These are phyloP conservation scores for Phalera bucephala DNA, from an alignment of 2,888 invertebrate species.

Conservation along the genomic window DNA sequence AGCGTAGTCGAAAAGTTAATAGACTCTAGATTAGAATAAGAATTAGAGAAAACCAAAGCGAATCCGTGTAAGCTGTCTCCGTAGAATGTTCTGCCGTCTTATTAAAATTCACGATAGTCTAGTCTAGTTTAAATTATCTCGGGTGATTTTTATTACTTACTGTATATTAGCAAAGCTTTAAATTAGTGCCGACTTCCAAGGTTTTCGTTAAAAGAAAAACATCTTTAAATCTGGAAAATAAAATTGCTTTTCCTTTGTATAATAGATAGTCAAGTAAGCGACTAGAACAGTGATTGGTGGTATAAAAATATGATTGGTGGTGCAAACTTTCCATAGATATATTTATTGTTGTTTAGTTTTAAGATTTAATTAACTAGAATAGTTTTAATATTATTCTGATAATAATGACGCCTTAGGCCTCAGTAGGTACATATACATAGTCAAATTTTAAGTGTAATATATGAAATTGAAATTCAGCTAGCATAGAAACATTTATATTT, in stretches of 20 bases:
- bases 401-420: constrained; percentile 62
- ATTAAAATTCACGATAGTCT: constrained; percentile 53
- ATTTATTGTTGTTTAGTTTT: constrained; percentile 63
- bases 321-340: constrained; percentile 76
- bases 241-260: constrained; percentile 41
- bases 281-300: constrained; percentile 61
- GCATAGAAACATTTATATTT: constrained; percentile 39
- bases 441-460: constrained; percentile 37
- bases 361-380: constrained; percentile 50
- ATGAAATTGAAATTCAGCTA: constrained; percentile 34
- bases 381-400: constrained; percentile 40
- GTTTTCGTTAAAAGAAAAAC: constrained; percentile 36
- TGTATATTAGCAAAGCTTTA: constrained; percentile 69
- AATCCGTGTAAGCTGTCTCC: constrained; percentile 50
- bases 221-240: constrained; percentile 25
- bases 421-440: constrained; percentile 23
- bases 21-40: constrained; percentile 68
- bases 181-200: constrained; percentile 40
- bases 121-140: constrained; percentile 59
- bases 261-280: constrained; percentile 54
- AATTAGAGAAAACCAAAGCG: constrained; percentile 50
- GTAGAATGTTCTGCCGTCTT: constrained; percentile 64
- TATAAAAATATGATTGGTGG: constrained; percentile 72
- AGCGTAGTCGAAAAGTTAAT: constrained; percentile 53
- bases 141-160: constrained; percentile 60